Evolutionary conservation across 2,113 vertebrate species (phyloP).

Genomic region (Anarrhichthys ocellatus): DNA sequence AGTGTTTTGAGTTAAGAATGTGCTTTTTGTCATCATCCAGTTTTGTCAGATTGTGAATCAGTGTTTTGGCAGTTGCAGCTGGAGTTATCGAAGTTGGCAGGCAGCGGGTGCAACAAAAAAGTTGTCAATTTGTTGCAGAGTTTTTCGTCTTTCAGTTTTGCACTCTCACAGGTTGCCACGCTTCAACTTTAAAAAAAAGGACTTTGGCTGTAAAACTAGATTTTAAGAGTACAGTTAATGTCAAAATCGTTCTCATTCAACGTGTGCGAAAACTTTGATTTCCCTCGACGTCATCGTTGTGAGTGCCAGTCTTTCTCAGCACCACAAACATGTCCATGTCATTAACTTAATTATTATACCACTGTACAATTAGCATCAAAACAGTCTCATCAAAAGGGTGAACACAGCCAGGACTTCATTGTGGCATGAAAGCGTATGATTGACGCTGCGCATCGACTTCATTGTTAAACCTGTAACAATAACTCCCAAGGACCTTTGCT

Average conservation of each 20-base stretch:
- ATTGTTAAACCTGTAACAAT: constrained; percentile 70
- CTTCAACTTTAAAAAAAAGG: not conserved
- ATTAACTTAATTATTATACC: constrained; percentile 70
- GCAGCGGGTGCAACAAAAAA: constrained; percentile 44
- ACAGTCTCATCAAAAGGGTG: constrained; percentile 46
- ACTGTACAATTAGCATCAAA: constrained; percentile 63
- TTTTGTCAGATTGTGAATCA: constrained; percentile 68
- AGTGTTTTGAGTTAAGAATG: constrained; percentile 73
- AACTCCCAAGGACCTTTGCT: constrained; percentile 63
- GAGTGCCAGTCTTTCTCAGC: constrained; percentile 7
- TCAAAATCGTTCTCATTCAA: not conserved
- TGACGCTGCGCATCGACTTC: constrained; percentile 59
- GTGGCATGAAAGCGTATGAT: constrained; percentile 60
- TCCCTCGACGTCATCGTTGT: constrained; percentile 3
- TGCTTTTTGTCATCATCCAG: constrained; percentile 69
- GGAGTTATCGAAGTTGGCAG: constrained; percentile 64
- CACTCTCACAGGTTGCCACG: not conserved
- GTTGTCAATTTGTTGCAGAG: constrained; percentile 48
- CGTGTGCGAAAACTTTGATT: constrained; percentile 3
- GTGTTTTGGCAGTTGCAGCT: constrained; percentile 72
- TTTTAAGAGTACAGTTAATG: not conserved
- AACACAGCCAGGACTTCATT: constrained; percentile 45
- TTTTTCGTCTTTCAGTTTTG: constrained; percentile 28
- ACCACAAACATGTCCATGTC: constrained; percentile 48
- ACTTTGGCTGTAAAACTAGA: not conserved